Percentiles rank a stretch among this genome's conserved stretches.
Conservation (phyloP, 2,113 vertebrate genomes). For the Piprites chloris region DNA sequence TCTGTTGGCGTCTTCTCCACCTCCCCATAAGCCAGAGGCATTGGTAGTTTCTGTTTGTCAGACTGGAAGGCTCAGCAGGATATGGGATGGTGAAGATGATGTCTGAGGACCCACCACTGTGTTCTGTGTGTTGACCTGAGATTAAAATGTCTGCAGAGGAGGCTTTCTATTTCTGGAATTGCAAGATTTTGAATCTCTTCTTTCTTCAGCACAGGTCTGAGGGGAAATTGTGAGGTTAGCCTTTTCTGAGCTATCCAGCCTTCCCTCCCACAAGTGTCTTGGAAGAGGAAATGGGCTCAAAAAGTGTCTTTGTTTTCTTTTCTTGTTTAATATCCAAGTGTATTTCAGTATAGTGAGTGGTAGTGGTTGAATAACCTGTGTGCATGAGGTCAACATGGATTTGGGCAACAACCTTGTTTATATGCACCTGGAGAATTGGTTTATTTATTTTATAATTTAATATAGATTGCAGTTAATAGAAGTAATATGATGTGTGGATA, state of each 20-base stretch:
- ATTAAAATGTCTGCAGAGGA: not conserved
- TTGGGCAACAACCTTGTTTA: not conserved
- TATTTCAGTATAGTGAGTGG: not conserved
- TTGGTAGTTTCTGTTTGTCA: not conserved
- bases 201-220: not conserved
- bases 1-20: not conserved
- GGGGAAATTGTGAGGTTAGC: not conserved
- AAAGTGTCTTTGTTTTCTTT: rapidly evolving
- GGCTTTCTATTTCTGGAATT: not conserved
- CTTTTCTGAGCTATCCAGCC: not conserved
- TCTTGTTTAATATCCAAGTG: not conserved
- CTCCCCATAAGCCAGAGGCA: not conserved
- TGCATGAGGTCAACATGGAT: not conserved
- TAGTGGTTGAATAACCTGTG: not conserved
- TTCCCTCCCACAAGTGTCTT: not conserved
- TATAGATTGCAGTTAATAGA: not conserved
- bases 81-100: not conserved
- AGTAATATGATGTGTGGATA: not conserved
- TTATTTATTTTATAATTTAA: not conserved
- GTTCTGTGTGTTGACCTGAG: not conserved
- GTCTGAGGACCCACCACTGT: not conserved
- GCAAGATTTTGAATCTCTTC: not conserved
- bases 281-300: not conserved
- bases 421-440: not conserved
- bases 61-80: not conserved